Conservation (phyloP, 2,797 vertebrate species). For the Gallinago stenura region DNA sequence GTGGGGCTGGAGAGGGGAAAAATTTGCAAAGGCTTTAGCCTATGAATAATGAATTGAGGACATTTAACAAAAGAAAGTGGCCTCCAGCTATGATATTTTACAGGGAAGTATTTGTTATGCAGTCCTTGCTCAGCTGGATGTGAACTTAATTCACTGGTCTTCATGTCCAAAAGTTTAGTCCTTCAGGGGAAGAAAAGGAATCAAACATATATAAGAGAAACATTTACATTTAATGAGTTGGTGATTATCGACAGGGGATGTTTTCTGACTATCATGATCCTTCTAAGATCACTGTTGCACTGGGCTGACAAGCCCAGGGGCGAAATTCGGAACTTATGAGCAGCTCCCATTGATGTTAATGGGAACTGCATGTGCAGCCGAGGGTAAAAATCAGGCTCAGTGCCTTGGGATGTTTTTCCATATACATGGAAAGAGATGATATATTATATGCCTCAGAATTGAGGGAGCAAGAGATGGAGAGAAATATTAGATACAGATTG, state of each 20-base stretch:
- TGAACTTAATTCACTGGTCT: conserved; percentile 27
- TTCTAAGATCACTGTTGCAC: conserved; percentile 23
- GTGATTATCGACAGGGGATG: conserved; percentile 18
- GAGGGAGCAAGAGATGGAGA: background rate
- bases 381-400: conserved; percentile 52
- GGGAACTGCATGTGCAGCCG: conserved; percentile 22
- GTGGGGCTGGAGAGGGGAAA: background rate
- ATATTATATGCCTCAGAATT: background rate
- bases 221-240: conserved; percentile 29
- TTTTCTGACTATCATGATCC: conserved; percentile 24
- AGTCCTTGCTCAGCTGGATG: conserved; percentile 19
- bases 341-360: conserved; percentile 39
- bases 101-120: conserved; percentile 9
- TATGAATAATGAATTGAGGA: conserved; percentile 61
- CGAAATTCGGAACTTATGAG: background rate
- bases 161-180: background rate
- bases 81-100: conserved; percentile 41
- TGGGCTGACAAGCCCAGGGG: conserved; percentile 45
- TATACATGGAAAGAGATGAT: background rate
- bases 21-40: background rate
- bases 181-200: conserved; percentile 39
- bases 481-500: background rate
- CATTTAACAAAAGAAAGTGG: background rate
- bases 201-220: conserved; percentile 30
- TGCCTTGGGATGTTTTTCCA: conserved; percentile 41